phyloP scores from a whole-genome alignment of 2,797 vertebrate species.

The Silurus aristotelis region DNA sequence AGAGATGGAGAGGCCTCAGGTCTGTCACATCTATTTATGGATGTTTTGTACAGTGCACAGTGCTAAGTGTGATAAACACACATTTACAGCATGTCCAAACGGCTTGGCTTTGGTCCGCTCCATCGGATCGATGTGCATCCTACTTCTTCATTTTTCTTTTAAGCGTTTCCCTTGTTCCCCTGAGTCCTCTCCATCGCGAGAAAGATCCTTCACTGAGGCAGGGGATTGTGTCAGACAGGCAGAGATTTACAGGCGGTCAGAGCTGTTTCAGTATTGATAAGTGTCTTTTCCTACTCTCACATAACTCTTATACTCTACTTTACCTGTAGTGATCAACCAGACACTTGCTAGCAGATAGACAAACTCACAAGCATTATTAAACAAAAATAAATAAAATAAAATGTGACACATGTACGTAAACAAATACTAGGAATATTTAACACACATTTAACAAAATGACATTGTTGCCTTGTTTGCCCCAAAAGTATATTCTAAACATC shows the following conservation, averaged over 20 bases:
- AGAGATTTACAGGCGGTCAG: conserved; percentile 50
- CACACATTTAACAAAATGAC: not conserved
- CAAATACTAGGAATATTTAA: not conserved
- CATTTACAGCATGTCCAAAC: conserved; percentile 47
- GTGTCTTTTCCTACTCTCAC: conserved; percentile 32
- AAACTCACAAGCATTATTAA: not conserved
- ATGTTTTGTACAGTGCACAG: conserved; percentile 36
- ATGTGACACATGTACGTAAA: not conserved
- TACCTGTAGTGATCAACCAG: not conserved
- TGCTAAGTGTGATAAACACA: conserved; percentile 47
- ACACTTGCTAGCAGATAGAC: not conserved
- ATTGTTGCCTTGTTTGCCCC: not conserved
- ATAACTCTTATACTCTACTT: conserved; percentile 20
- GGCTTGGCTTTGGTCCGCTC: conserved; percentile 35
- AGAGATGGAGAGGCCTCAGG: conserved; percentile 28
- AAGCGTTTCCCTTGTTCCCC: conserved; percentile 50
- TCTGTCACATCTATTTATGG: conserved; percentile 54
- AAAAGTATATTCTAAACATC: too few species aligned
- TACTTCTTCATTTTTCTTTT: conserved; percentile 47
- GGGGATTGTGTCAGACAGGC: conserved; percentile 35
- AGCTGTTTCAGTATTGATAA: conserved; percentile 49
- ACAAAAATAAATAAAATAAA: not conserved
- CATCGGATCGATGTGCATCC: conserved; percentile 47
- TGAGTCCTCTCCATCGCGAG: conserved; percentile 50
- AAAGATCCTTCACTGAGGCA: conserved; percentile 46